Conservation (phyloP, 2,113 vertebrate genomes). For the Phalacrocorax aristotelis region DNA sequence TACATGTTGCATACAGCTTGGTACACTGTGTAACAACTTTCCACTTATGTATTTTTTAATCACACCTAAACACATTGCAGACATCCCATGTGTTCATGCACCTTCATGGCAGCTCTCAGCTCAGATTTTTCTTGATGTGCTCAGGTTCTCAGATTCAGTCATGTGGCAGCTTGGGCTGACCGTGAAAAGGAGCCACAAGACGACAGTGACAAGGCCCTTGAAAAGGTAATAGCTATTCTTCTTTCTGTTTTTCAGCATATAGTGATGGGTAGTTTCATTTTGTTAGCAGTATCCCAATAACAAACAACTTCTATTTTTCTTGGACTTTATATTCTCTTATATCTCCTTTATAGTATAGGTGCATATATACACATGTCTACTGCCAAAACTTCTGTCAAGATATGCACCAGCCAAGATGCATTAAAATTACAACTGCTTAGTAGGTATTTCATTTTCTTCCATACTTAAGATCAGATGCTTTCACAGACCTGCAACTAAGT, state of each 20-base stretch:
- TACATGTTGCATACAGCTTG: neutral
- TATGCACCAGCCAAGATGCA: neutral
- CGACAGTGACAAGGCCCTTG: neutral
- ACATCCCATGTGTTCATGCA: rapidly evolving
- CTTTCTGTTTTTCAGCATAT: neutral
- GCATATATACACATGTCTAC: neutral
- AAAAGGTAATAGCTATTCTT: neutral
- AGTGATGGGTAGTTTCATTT: neutral
- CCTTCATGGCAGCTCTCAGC: neutral
- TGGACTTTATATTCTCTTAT: neutral
- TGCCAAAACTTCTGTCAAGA: neutral
- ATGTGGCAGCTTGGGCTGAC: neutral
- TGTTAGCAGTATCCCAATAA: neutral
- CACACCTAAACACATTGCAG: neutral
- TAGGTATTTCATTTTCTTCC: neutral
- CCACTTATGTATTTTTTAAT: rapidly evolving
- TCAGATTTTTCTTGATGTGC: neutral
- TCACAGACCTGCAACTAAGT: neutral
- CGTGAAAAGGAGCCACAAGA: neutral
- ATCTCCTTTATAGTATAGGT: neutral
- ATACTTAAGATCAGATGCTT: neutral
- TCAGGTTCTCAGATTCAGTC: neutral
- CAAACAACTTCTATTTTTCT: neutral
- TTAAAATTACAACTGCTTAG: neutral
- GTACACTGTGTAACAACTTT: rapidly evolving